Conservation (phyloP, 64 coral and sea anemone species). For the Montipora sp. region DNA sequence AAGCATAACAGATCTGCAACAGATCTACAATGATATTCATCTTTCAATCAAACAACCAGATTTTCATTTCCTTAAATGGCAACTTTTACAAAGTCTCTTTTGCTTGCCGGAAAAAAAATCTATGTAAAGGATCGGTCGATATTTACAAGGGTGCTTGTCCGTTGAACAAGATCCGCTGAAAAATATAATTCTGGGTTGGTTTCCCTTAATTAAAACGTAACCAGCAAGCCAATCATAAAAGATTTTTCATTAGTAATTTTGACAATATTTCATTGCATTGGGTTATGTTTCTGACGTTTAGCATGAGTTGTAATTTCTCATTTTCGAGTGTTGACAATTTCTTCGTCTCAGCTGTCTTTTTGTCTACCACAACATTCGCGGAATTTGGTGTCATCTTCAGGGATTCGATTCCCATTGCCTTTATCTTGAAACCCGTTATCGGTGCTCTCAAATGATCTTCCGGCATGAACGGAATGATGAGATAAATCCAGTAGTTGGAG, state of each 20-base stretch:
- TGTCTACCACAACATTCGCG: background rate
- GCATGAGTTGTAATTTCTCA: background rate
- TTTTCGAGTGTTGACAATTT: constrained; percentile 1
- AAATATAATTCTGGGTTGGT: background rate
- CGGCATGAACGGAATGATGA: background rate
- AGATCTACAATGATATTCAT: too few relatives aligned
- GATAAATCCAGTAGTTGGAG: background rate
- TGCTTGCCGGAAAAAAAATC: background rate
- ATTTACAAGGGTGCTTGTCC: too few relatives aligned
- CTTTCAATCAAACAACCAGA: too few relatives aligned
- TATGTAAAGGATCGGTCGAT: too few relatives aligned
- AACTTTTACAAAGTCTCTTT: too few relatives aligned
- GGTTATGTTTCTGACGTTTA: too few relatives aligned
- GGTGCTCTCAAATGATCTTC: background rate
- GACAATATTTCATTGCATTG: background rate
- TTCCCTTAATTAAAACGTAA: background rate
- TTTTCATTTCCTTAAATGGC: too few relatives aligned
- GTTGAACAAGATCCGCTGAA: background rate
- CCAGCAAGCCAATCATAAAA: background rate
- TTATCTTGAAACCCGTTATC: too few relatives aligned
- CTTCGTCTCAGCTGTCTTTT: background rate
- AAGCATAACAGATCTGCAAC: too few relatives aligned
- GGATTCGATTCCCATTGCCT: background rate
- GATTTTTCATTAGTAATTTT: background rate
- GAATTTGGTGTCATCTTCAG: background rate